phyloP scores from a whole-genome alignment of 2,113 vertebrate species.

The Verasper variegatus region DNA sequence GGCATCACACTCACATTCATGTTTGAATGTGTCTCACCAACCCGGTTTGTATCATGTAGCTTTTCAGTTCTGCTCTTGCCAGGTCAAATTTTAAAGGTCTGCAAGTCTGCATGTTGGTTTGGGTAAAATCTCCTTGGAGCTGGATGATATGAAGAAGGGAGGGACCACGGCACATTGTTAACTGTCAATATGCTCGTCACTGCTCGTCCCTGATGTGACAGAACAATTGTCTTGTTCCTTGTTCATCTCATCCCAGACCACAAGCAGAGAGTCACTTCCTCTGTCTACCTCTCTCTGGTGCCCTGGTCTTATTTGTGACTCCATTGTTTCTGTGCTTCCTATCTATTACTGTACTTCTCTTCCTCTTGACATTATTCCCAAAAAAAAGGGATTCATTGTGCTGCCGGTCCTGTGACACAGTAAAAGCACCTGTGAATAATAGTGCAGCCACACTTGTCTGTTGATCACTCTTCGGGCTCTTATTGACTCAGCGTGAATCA shows the following conservation, averaged over 20 bases:
- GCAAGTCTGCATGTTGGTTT: conserved; percentile 52
- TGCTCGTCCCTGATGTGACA: conserved; percentile 13
- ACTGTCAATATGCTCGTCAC: not conserved
- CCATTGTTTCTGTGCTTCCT: conserved; percentile 73
- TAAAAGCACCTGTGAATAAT: conserved; percentile 49
- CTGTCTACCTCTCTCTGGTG: conserved; percentile 35
- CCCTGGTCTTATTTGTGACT: conserved; percentile 57
- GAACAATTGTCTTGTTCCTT: conserved; percentile 51
- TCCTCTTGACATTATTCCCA: conserved; percentile 63
- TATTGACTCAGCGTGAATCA: conserved; percentile 56
- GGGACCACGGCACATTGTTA: conserved; percentile 28
- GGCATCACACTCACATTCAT: conserved; percentile 36
- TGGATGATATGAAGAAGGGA: conserved; percentile 60
- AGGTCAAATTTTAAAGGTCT: conserved; percentile 40
- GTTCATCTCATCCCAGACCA: conserved; percentile 56
- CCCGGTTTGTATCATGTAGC: conserved; percentile 38
- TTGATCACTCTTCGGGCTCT: conserved; percentile 40
- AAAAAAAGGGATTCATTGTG: conserved; percentile 56
- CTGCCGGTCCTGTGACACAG: conserved; percentile 52
- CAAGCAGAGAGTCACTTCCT: conserved; percentile 48
- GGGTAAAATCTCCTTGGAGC: conserved; percentile 30
- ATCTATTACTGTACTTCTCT: conserved; percentile 70
- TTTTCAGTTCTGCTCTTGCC: conserved; percentile 60
- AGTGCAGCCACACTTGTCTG: conserved; percentile 41
- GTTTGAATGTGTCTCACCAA: conserved; percentile 41